Evolutionary conservation across 37 sponge, comb jelly and placozoan genomes (phyloP), one percentile per base, ranked within the genome.

Genomic region (Beroe forskalii): DNA sequence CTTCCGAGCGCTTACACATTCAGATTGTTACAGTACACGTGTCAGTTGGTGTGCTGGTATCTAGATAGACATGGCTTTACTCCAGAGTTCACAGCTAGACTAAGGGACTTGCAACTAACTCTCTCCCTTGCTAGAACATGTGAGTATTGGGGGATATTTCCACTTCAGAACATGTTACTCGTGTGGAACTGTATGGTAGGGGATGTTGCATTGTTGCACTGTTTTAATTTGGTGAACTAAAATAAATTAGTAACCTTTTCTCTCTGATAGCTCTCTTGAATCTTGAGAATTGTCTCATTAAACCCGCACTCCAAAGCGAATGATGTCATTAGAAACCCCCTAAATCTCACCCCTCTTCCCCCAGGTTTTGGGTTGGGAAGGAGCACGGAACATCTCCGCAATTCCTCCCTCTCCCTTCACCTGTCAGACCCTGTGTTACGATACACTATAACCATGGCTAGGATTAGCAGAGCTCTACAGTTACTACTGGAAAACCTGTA

Each of bases 351-450:
- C n/a, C n/a, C n/a, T n/a, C 66, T 27, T 8, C 22, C 40, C 25
- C 48, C 90, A 96, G 96, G 93, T 89, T 96, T 96, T 89, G 62
- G 93, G 0, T 60, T 96, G 3, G 96, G 96, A 3, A 94, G 91
- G 91, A 94, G 96, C 75, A 28, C 92, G 0, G 94, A 92, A 37
- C 91, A 91, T 27, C 72, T 96, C 60, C 92, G 89, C 0, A 76
- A 36, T 43, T 93, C 96, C 3, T 41, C 92, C 30, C 89, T 92
- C 62, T 92, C 94, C 12, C 67, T 96, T 60, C 94, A 94, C 89
- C 91, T 93, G 22, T 30, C 38, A 1, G 91, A 93, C 41, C 92
- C 93, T 0, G 25, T 93, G 9, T 90, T 92, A 0, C 90, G 94
- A 25, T 37, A 93, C 27, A 35, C 92, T 12, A 66, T 93, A 40